phyloP scores from a whole-genome alignment of 35 echinoderm and acorn worm genomes.

The Apostichopus parvimensis region DNA sequence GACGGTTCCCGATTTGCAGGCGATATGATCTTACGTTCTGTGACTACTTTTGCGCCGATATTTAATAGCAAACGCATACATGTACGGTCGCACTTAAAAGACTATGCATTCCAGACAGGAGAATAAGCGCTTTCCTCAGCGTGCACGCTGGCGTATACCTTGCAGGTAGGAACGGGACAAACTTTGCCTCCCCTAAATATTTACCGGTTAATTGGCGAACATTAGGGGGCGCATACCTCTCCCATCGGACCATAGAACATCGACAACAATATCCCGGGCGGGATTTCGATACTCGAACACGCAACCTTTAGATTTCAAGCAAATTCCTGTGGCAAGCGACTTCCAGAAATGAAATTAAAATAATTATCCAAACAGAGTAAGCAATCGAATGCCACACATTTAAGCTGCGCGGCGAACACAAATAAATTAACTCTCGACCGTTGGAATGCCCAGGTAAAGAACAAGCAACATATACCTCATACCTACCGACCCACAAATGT shows the following conservation, averaged over 20 bases:
- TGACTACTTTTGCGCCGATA: too few relatives aligned
- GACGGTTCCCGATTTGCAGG: too few relatives aligned
- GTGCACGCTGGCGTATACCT: not conserved
- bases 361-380: conserved; percentile 3
- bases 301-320: not conserved
- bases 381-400: conserved; percentile 7
- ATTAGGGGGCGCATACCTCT: not conserved
- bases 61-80: too few relatives aligned
- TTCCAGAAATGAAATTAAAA: conserved; percentile 30
- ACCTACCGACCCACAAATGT: not conserved
- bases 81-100: too few relatives aligned
- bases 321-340: conserved; percentile 23
- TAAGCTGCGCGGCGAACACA: not conserved
- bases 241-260: not conserved
- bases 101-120: too few relatives aligned
- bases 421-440: conserved; percentile 10
- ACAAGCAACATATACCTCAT: not conserved
- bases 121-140: not conserved
- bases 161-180: not conserved
- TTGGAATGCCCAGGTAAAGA: conserved; percentile 30
- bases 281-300: not conserved
- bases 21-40: too few relatives aligned
- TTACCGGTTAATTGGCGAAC: conserved; percentile 17
- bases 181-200: not conserved
- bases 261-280: not conserved